Percentiles rank a stretch among this genome's conserved stretches.
phyloP scores from a whole-genome alignment of 2,797 vertebrate genomes.

The Gymnoscopelus braueri region DNA sequence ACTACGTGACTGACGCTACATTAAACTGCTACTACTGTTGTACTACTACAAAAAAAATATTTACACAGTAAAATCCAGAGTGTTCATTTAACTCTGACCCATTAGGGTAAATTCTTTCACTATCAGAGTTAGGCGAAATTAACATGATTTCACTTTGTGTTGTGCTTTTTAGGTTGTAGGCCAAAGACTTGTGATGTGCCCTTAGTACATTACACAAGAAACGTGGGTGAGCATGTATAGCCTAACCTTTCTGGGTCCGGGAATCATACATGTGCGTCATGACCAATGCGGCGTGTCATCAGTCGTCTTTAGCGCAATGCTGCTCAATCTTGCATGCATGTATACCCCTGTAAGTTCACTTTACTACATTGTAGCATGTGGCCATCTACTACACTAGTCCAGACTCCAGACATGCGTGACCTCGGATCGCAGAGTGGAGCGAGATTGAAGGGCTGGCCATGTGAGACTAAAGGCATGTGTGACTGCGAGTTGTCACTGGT shows the following conservation, averaged over 20 bases:
- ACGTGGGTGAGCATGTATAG: conserved; percentile 50
- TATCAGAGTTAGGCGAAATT: no score
- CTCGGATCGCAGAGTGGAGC: no score
- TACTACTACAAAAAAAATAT: conserved; percentile 23
- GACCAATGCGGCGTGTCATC: conserved; percentile 1
- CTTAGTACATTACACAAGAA: conserved; percentile 48
- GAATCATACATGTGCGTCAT: conserved; percentile 6
- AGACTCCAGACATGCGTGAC: no score
- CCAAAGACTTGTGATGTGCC: conserved; percentile 56
- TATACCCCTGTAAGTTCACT: no score
- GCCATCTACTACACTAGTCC: no score
- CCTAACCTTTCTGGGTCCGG: conserved; percentile 52
- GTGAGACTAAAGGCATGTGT: no score
- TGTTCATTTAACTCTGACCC: no score
- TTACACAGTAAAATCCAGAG: background rate
- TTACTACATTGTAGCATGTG: no score
- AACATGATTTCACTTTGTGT: background rate
- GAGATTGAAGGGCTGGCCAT: no score
- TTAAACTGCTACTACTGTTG: conserved; percentile 12
- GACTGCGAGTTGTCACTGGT: no score
- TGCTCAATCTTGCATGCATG: background rate
- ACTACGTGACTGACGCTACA: conserved; percentile 20
- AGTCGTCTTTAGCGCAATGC: conserved; percentile 5
- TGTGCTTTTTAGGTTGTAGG: conserved; percentile 44
- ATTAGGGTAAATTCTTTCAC: no score